Evolutionary conservation across 2,888 invertebrate genomes (phyloP).

Genomic region (Ephialtes manifestator): DNA sequence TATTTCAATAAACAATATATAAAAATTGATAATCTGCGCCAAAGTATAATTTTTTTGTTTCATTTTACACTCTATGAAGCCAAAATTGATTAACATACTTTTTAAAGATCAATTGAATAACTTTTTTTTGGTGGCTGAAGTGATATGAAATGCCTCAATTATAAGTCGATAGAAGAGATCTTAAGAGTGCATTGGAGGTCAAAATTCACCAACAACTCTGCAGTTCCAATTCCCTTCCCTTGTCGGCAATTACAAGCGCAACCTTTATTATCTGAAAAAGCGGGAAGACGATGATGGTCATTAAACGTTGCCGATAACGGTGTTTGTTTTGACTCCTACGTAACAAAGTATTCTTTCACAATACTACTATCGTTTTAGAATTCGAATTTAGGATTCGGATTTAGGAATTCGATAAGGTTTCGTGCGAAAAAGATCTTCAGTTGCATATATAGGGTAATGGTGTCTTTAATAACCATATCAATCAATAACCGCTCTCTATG

Average conservation of each 20-base stretch:
- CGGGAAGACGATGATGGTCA: background rate
- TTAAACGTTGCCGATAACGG: background rate
- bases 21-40: too few species aligned
- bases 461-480: constrained; percentile 70
- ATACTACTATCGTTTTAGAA: background rate
- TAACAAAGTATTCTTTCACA: background rate
- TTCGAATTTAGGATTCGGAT: background rate
- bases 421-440: background rate
- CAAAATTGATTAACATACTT: too few species aligned
- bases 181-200: constrained; percentile 15
- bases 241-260: constrained; percentile 6
- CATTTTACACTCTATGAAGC: too few species aligned
- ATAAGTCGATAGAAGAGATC: background rate
- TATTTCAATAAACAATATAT: too few species aligned
- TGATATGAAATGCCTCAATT: background rate
- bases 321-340: background rate
- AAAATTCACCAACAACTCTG: background rate
- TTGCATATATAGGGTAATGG: constrained; percentile 59
- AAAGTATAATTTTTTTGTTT: too few species aligned
- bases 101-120: too few species aligned
- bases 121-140: too few species aligned
- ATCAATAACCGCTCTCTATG: constrained; percentile 72
- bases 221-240: background rate
- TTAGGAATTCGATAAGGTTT: background rate
- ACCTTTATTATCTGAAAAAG: background rate